A percentile compares a stretch with the other conserved stretches of the same genome.
Conservation (phyloP, 1,140 invertebrate species). For the Heterodera schachtii region DNA sequence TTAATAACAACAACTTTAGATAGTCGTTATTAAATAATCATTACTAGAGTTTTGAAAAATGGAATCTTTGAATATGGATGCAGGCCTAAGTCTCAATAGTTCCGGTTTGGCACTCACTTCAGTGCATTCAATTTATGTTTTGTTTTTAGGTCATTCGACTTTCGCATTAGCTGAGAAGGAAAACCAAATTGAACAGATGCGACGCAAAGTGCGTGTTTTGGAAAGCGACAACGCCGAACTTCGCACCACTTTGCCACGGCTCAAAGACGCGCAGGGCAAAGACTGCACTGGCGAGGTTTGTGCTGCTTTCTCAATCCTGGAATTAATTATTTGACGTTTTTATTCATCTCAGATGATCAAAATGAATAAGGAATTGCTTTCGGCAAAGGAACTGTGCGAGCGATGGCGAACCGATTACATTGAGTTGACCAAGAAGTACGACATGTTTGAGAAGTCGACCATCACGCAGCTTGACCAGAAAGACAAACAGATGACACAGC, state of each 20-base stretch:
- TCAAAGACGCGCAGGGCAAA: not conserved
- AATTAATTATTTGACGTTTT: not conserved
- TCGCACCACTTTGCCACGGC: not conserved
- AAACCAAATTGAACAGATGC: conserved; percentile 7
- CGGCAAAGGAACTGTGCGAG: not conserved
- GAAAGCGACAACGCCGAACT: conserved; percentile 15
- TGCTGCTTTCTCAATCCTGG: not conserved
- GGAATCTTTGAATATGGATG: not conserved
- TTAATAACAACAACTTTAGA: too few relatives aligned
- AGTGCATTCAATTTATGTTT: not conserved
- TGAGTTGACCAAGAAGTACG: not conserved
- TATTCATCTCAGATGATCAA: conserved; percentile 10
- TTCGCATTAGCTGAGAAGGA: not conserved
- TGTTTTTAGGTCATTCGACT: not conserved
- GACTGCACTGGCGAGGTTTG: conserved; percentile 24
- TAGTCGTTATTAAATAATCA: too few relatives aligned
- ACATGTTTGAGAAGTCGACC: not conserved
- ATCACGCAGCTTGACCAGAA: not conserved
- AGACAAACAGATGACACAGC: conserved; percentile 6
- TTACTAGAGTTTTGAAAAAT: not conserved
- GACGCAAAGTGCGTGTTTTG: not conserved
- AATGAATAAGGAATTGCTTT: not conserved
- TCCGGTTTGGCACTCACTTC: conserved; percentile 1
- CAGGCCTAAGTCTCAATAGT: not conserved
- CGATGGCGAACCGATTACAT: not conserved